Evolutionary conservation across 2,797 vertebrate genomes (phyloP), one percentile per base, ranked within the genome.

Genomic region (Spea hammondii): DNA sequence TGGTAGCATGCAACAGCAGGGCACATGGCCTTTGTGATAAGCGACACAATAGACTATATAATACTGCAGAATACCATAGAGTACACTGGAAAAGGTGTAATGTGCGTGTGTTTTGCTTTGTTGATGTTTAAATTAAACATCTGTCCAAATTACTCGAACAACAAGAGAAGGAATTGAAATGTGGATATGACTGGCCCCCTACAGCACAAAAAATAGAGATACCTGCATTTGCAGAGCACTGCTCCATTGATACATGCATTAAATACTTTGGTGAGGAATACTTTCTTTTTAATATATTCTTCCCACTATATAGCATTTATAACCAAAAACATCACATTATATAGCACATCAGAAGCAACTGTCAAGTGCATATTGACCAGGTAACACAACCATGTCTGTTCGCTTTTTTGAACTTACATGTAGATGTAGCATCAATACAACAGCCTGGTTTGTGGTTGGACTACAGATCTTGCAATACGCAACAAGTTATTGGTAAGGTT

Each of bases 111-210:
- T 75, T 50, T 47, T 32, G 59, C 44, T 66, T 74, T 70, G 65
- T 83, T 84, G 49, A 85, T 85, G 84, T 73, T 72, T 79, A 86
- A 83, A 45, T 77, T 83, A 86, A 65, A 87, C 82, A 85, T 72
- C 71, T 83, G 83, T 83, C 78, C 0, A 60, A 0, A 12, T 45
- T 59, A 70, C 57, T 44, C 11, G 53, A 72, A 62, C 70, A 72
- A 74, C 32, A 75, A 70, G 72, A 57, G 77, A 83, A 71, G 8
- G 45, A 51, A 68, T 46, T 64, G 62, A 66, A 78, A 66, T 13
- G 76, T 10, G 75, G 48, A 45, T 13, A 71, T 50, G 53, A 46
- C 0, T 2, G 46, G 4, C 65, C 82, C 60, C 71, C 62, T 55
- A 71, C 48, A 12, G 65, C 10, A 59, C 32, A 62, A 13, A 57